Conservation (phyloP, 2,113 vertebrate genomes). For the Thamnaconus septentrionalis region DNA sequence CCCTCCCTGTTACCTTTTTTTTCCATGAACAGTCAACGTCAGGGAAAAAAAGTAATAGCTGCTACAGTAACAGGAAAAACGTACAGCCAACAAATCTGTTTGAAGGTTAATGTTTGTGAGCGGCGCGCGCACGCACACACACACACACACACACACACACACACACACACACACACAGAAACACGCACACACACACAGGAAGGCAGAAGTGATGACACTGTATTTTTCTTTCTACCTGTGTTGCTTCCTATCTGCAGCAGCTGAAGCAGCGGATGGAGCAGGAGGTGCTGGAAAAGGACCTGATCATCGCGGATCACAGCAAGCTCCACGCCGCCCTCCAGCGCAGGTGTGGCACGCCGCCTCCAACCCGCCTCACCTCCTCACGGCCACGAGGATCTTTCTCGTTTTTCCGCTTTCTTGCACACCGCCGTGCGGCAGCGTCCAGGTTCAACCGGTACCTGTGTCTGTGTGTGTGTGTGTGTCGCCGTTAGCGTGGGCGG, state of each 20-base stretch:
- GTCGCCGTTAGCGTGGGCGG: too few species aligned
- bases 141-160: slow-evolving; percentile 6
- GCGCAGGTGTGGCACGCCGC: slow-evolving; percentile 75
- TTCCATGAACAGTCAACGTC: slow-evolving; percentile 7
- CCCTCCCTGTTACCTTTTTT: not conserved
- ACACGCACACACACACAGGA: not conserved
- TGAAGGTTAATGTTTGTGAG: slow-evolving; percentile 8
- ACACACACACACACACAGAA: not conserved
- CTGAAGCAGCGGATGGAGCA: slow-evolving; percentile 75
- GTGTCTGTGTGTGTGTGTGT: too few species aligned
- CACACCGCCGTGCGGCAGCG: too few species aligned
- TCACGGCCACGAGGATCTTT: too few species aligned
- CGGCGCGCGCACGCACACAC: not conserved
- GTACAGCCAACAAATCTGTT: not conserved
- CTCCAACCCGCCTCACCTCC: too few species aligned
- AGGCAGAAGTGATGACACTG: slow-evolving; percentile 32
- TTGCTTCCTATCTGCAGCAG: slow-evolving; percentile 72
- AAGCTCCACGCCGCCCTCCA: slow-evolving; percentile 80
- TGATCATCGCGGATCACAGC: slow-evolving; percentile 78
- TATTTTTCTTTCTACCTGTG: slow-evolving; percentile 25
- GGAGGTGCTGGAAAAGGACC: slow-evolving; percentile 82
- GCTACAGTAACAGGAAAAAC: slow-evolving; percentile 4
- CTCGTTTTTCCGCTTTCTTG: too few species aligned
- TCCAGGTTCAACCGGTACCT: too few species aligned
- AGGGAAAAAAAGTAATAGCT: slow-evolving; percentile 1